Evolutionary conservation across 2,797 vertebrate genomes (phyloP).

Genomic region (Pseudochaenichthys georgianus): DNA sequence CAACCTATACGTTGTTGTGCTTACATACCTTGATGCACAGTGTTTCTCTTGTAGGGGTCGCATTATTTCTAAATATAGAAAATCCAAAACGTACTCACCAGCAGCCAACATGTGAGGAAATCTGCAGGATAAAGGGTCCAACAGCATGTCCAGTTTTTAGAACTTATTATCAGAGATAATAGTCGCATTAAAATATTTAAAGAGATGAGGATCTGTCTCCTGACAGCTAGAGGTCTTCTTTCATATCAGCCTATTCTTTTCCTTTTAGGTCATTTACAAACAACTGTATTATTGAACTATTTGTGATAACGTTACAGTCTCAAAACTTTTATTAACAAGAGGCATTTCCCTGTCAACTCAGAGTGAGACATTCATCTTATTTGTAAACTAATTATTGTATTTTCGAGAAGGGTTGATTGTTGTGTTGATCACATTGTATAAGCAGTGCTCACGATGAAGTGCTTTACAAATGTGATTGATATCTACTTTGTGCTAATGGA

Average conservation of each 20-base stretch:
- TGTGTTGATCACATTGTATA: slow-evolving; percentile 36
- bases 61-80: slow-evolving; percentile 34
- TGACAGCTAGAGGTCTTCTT: not conserved
- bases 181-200: slow-evolving; percentile 69
- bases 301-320: not conserved
- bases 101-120: slow-evolving; percentile 1
- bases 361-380: not conserved
- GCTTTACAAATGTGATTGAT: slow-evolving; percentile 40
- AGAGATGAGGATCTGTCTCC: slow-evolving; percentile 26
- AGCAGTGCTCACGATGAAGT: slow-evolving; percentile 8
- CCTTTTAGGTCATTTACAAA: not conserved
- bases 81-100: too few species aligned
- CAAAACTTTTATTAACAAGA: too few species aligned
- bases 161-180: slow-evolving; percentile 65
- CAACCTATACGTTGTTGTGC: not conserved
- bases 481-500: slow-evolving; percentile 41
- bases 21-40: not conserved
- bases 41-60: slow-evolving; percentile 2
- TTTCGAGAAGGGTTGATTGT: not conserved
- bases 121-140: slow-evolving; percentile 18
- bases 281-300: not conserved
- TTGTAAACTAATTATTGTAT: not conserved
- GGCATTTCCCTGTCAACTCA: not conserved
- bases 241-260: not conserved
- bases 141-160: slow-evolving; percentile 60